Evolutionary conservation across 2,888 invertebrate species (phyloP).

Genomic region (Nymphalis c-album): DNA sequence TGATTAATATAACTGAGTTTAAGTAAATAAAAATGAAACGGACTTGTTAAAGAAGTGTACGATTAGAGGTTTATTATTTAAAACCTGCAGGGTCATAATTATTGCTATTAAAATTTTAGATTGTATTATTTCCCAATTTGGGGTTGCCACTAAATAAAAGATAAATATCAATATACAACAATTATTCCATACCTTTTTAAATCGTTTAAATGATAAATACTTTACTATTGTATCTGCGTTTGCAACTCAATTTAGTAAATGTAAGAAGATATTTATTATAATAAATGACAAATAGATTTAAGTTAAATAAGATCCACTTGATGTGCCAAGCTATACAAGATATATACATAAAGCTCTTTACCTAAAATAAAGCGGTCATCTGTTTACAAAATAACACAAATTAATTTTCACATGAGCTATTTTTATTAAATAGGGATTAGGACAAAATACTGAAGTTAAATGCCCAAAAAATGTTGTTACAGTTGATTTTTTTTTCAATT

Average conservation of each 20-base stretch:
- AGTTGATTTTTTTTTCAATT: not conserved
- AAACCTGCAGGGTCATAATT: too few relatives aligned
- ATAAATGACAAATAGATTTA: constrained; percentile 37
- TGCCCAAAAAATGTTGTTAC: not conserved
- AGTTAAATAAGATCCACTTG: constrained; percentile 16
- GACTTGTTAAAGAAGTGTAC: too few relatives aligned
- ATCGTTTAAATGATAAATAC: too few relatives aligned
- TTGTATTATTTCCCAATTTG: too few relatives aligned
- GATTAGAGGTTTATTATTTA: too few relatives aligned
- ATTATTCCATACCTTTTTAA: too few relatives aligned
- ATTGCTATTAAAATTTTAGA: too few relatives aligned
- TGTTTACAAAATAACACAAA: not conserved
- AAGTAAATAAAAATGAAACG: too few relatives aligned
- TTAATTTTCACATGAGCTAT: not conserved
- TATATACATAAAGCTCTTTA: constrained; percentile 8
- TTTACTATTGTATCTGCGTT: too few relatives aligned
- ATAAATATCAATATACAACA: too few relatives aligned
- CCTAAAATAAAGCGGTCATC: constrained; percentile 2
- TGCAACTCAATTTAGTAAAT: not conserved
- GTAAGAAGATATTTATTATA: constrained; percentile 20
- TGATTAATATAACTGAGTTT: not conserved
- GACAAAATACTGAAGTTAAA: too few relatives aligned
- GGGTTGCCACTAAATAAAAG: too few relatives aligned
- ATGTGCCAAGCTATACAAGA: constrained; percentile 27
- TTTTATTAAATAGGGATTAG: not conserved